Evolutionary conservation across 2,113 vertebrate species (phyloP), one percentile per base, ranked within the genome.

Genomic region (Ginglymostoma cirratum): DNA sequence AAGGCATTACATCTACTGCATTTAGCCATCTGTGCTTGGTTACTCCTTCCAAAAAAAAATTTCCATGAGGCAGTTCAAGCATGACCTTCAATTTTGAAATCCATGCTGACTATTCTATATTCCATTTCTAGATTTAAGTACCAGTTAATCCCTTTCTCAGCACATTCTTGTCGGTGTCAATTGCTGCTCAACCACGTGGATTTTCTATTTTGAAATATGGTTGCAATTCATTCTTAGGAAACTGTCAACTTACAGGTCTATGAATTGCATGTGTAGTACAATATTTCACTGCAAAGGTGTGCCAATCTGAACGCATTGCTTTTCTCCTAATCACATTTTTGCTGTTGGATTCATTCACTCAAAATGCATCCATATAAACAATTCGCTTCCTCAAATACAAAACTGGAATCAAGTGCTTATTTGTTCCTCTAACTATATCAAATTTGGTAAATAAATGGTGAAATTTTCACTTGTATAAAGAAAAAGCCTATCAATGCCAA

Each of bases 181-280:
- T 52, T 52, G 14, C 27, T 55, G 24, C 55, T 90, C 87, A 65
- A 90, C 30, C 14, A n/a, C 17, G 55, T 61, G 27, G 12, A 90
- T 90, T 52, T 61, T 10, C 52, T 61, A 61, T 34, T 30, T 14
- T 30, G 1, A 65, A 90, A 30, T 19, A 7, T 92, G 17, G 87
- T 92, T 92, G 34, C 52, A n/a, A 55, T 92, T 92, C 12, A 92
- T 92, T 61, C 87, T 34, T 92, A 90, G 7, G 52, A 92, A 61
- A 30, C 55, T 30, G 14, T 30, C 87, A 92, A n/a, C 52, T 92
- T 92, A 65, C 1, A 65, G n/a, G 38, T 38, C 80, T 83, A 38
- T 15, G 5, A 14, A 65, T 61, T 3, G n/a, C 15, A 61, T 17
- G 2, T 19, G 87, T 61, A 61, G 15, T 65, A 3, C 27, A 14